Conservation (phyloP, 2,113 vertebrate genomes). For the Ceyx cyanopectus region DNA sequence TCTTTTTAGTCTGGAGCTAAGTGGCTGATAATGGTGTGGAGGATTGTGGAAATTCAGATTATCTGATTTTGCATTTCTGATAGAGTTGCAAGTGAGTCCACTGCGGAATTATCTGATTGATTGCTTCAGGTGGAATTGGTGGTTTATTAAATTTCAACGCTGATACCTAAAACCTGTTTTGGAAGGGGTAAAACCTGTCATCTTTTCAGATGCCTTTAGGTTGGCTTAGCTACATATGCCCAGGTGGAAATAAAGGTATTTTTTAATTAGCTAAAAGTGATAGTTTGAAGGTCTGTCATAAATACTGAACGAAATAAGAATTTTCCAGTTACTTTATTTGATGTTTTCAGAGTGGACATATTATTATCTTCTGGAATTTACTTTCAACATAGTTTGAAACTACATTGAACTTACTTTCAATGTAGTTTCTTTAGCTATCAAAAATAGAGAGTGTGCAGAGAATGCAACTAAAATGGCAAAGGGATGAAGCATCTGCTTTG, state of each 20-base stretch:
- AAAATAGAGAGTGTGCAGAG: neutral
- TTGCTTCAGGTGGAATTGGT: neutral
- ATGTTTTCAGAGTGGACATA: neutral
- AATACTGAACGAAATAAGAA: neutral
- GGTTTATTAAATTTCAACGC: neutral
- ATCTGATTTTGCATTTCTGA: neutral
- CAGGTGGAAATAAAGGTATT: neutral
- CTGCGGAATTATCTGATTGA: neutral
- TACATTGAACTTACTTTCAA: neutral
- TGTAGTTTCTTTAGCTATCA: neutral
- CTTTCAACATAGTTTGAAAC: no score
- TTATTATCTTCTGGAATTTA: neutral
- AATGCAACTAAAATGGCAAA: neutral
- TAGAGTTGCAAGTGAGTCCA: neutral
- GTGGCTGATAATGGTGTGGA: neutral
- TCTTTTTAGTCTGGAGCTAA: neutral
- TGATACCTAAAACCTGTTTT: neutral
- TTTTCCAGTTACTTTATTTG: neutral
- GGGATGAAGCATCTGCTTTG: neutral
- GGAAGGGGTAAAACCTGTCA: neutral
- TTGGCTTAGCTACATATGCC: neutral
- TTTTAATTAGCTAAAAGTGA: neutral
- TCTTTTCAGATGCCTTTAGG: neutral
- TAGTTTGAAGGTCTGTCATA: neutral
- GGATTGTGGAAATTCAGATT: neutral